Evolutionary conservation across 2,888 invertebrate species (phyloP).

Genomic region (Dasysyrphus albostriatus): DNA sequence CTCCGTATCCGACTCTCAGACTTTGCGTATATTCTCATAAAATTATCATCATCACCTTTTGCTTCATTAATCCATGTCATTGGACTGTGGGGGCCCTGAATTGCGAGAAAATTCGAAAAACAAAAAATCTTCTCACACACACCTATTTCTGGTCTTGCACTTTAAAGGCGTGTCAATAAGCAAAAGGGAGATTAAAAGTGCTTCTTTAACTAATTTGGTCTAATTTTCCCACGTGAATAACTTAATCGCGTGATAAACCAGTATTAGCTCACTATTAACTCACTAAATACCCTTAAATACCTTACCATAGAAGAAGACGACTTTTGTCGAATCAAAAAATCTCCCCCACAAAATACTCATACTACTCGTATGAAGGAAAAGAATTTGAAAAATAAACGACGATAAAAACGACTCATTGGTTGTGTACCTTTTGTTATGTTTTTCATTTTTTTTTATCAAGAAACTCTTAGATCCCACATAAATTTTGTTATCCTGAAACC

Average conservation of each 20-base stretch:
- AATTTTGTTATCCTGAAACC: conserved; percentile 46
- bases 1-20: not conserved
- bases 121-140: conserved; percentile 81
- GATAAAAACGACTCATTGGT: conserved; percentile 44
- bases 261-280: conserved; percentile 80
- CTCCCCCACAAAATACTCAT: not conserved
- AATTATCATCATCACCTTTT: conserved; percentile 45
- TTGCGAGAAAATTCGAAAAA: conserved; percentile 5
- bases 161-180: conserved; percentile 11
- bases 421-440: not conserved
- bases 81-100: conserved; percentile 39
- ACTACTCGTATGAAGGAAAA: not conserved
- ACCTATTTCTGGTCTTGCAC: conserved; percentile 76
- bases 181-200: conserved; percentile 36
- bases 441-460: not conserved
- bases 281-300: conserved; percentile 79
- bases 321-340: conserved; percentile 32
- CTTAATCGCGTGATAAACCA: conserved; percentile 80
- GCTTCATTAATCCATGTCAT: conserved; percentile 62
- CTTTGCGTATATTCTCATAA: conserved; percentile 16
- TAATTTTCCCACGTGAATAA: conserved; percentile 81
- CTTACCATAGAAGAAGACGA: conserved; percentile 50
- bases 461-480: conserved; percentile 55
- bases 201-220: conserved; percentile 73
- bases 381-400: not conserved